These are phyloP conservation scores for Trissolcus basalis DNA, from an alignment of 1,140 invertebrate genomes.

Conservation along the genomic window DNA sequence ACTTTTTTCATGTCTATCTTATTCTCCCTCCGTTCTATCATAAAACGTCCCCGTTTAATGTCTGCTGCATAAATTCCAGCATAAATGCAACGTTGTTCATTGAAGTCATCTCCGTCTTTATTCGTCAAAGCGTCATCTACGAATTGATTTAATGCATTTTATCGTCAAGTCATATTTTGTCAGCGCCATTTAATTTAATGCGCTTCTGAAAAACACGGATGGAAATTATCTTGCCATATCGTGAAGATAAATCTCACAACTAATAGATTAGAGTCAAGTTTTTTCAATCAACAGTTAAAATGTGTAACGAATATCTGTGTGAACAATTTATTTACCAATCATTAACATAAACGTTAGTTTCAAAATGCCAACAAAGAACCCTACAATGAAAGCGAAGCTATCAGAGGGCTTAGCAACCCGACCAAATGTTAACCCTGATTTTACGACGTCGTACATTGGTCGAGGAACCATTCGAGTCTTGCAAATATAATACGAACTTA, in stretches of 20 bases:
- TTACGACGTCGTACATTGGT: slow-evolving; percentile 73
- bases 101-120: slow-evolving; percentile 12
- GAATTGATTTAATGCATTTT: slow-evolving; percentile 40
- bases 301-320: no score
- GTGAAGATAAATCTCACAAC: no score
- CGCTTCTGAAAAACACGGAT: neutral
- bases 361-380: no score
- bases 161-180: slow-evolving; percentile 30
- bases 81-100: slow-evolving; percentile 52
- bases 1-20: slow-evolving; percentile 18
- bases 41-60: slow-evolving; percentile 53
- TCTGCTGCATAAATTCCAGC: slow-evolving; percentile 47
- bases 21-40: slow-evolving; percentile 24
- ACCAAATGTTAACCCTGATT: slow-evolving; percentile 75
- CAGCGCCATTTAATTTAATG: slow-evolving; percentile 6
- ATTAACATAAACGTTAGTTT: no score
- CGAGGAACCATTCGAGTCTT: slow-evolving; percentile 65
- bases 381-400: no score
- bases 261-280: no score
- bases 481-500: slow-evolving; percentile 77
- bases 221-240: neutral
- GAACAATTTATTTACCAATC: no score
- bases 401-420: slow-evolving; percentile 68
- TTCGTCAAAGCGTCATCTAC: slow-evolving; percentile 23
- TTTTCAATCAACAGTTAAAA: no score